Evolutionary conservation across 2,797 vertebrate genomes (phyloP), one percentile per base, ranked within the genome.

Genomic region (Sciaenops ocellatus): DNA sequence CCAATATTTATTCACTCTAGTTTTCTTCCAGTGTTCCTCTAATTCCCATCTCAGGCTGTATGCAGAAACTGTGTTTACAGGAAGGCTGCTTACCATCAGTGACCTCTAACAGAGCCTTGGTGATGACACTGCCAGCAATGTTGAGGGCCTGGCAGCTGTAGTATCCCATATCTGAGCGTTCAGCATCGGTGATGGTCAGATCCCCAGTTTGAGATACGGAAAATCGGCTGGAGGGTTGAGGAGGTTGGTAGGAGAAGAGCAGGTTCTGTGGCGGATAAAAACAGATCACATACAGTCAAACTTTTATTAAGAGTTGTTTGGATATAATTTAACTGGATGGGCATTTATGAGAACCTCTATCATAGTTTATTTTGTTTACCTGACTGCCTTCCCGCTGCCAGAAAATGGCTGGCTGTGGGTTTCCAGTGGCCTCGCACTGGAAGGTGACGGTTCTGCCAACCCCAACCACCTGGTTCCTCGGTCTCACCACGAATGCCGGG

Each of bases 71-170:
- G 38, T 38, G 17, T 76, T 67, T 54, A 38, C 60, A 76, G 22
- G 3, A 69, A 34, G 38, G 38, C 22, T 76, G 77, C 94, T 96
- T 96, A 99, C 98, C 97, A 85, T 99, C 98, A 5, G 98, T 99
- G 87, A 99, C 98, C 94, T 99, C 98, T 85, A 99, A 94, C 88
- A 98, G 96, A 57, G 98, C 98, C 91, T 99, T 99, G 91, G 98
- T 99, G 94, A 98, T 99, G 90, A 99, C 99, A 73, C 98, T 99
- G 87, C 98, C 98, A 0, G 98, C 98, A 69, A 99, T 98, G 92
- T 99, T 99, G 83, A 99, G 95, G 50, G 98, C 99, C 95, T 99
- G 98, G 94, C 98, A 99, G 94, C 98, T 99, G 81, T 99, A 99
- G 88, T 97, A 98, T 1, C 98, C 98, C 84, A 97, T 94, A 83